Evolutionary conservation across 2,797 vertebrate species (phyloP).

Genomic region (Pantherophis vulpinus): DNA sequence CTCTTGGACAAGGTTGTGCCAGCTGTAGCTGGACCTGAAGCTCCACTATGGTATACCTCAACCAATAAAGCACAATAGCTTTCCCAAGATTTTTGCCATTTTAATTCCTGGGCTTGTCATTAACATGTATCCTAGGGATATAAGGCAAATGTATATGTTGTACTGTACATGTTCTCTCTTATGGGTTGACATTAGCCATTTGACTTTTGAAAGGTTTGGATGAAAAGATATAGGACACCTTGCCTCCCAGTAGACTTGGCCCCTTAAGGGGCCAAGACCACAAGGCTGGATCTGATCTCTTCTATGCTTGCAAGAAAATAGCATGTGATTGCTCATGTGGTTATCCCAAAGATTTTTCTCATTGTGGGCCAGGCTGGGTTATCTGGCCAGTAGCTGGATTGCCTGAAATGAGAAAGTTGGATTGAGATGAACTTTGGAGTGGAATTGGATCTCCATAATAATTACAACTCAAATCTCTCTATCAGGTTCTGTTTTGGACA

Average conservation of each 20-base stretch:
- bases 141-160: no score
- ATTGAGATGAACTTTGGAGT: not conserved
- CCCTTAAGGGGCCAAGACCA: not conserved
- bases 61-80: no score
- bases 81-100: no score
- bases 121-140: no score
- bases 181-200: no score
- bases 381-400: not conserved
- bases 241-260: not conserved
- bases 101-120: no score
- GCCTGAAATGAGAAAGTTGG: not conserved
- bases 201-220: not conserved
- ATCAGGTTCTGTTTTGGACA: not conserved
- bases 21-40: no score
- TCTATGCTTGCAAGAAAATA: not conserved
- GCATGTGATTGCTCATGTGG: no score
- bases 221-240: not conserved
- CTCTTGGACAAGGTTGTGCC: no score
- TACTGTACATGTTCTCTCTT: no score
- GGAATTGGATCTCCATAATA: not conserved
- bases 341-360: not conserved
- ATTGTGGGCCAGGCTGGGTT: not conserved
- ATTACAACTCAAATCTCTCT: not conserved
- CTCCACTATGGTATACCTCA: no score
- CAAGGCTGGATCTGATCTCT: not conserved